These are phyloP conservation scores for Orthosia gothica DNA, from an alignment of 2,888 invertebrate genomes.

Conservation along the genomic window DNA sequence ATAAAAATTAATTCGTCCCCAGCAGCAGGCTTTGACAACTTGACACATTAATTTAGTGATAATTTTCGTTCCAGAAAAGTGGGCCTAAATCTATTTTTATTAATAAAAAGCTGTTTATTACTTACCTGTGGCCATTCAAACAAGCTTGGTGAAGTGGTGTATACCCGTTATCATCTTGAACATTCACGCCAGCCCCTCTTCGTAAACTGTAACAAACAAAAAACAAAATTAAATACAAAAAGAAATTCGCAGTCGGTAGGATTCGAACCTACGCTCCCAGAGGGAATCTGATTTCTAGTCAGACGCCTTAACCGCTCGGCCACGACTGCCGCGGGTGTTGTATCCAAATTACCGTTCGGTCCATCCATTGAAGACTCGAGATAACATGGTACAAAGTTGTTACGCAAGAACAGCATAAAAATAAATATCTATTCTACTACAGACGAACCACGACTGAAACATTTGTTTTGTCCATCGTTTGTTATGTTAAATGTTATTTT, in stretches of 20 bases:
- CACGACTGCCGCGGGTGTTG: slow-evolving; percentile 92
- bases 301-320: slow-evolving; percentile 97
- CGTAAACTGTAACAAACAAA: slow-evolving; percentile 94
- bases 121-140: slow-evolving; percentile 97
- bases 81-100: background rate
- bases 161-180: slow-evolving; percentile 98
- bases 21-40: background rate
- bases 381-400: slow-evolving; percentile 2
- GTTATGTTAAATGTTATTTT: background rate
- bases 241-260: slow-evolving; percentile 94
- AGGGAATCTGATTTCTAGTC: slow-evolving; percentile 98
- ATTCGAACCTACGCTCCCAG: slow-evolving; percentile 98
- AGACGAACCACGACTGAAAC: background rate
- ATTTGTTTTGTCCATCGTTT: background rate
- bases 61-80: background rate
- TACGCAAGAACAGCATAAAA: background rate
- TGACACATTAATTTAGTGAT: background rate
- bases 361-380: background rate
- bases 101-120: slow-evolving; percentile 48
- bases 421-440: background rate
- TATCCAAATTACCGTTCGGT: slow-evolving; percentile 66
- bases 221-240: slow-evolving; percentile 65
- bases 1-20: background rate
- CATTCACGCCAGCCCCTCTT: slow-evolving; percentile 97
- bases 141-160: slow-evolving; percentile 98